phyloP scores from a whole-genome alignment of 2,888 invertebrate genomes.

The Hemistola chrysoprasaria region DNA sequence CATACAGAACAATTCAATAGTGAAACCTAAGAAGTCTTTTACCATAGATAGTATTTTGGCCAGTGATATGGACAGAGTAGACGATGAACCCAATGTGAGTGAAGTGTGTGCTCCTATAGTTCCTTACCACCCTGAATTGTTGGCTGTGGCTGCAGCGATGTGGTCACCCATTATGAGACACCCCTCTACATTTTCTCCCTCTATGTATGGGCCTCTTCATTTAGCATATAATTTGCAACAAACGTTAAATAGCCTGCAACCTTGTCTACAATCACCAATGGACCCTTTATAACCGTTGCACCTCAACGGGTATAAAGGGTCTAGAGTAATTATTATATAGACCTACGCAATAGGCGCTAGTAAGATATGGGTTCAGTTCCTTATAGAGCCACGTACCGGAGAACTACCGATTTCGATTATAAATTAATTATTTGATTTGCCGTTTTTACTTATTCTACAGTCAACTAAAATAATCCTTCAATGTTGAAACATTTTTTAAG shows the following conservation, averaged over 20 bases:
- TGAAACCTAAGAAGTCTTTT: slow-evolving; percentile 86
- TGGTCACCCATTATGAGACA: slow-evolving; percentile 43
- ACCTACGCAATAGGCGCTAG: too few relatives aligned
- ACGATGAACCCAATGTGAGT: slow-evolving; percentile 39
- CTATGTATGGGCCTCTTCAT: slow-evolving; percentile 37
- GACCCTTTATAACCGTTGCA: slow-evolving; percentile 11
- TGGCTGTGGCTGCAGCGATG: slow-evolving; percentile 49
- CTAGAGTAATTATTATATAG: too few relatives aligned
- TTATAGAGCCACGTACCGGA: too few relatives aligned
- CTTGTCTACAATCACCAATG: slow-evolving; percentile 30
- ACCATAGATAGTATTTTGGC: slow-evolving; percentile 93
- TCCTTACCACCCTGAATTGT: slow-evolving; percentile 40
- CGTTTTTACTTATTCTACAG: too few relatives aligned
- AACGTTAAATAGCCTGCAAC: slow-evolving; percentile 34
- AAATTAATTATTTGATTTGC: too few relatives aligned
- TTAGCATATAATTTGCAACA: slow-evolving; percentile 40
- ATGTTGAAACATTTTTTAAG: too few relatives aligned
- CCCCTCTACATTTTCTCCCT: slow-evolving; percentile 25
- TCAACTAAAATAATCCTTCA: too few relatives aligned
- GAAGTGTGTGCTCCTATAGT: slow-evolving; percentile 30
- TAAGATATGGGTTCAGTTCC: too few relatives aligned
- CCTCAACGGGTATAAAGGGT: too few relatives aligned
- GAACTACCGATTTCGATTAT: too few relatives aligned
- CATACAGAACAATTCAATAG: slow-evolving; percentile 25
- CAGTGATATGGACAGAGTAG: slow-evolving; percentile 78